phyloP scores from a whole-genome alignment of 1,140 invertebrate genomes.

The Galleria mellonella region DNA sequence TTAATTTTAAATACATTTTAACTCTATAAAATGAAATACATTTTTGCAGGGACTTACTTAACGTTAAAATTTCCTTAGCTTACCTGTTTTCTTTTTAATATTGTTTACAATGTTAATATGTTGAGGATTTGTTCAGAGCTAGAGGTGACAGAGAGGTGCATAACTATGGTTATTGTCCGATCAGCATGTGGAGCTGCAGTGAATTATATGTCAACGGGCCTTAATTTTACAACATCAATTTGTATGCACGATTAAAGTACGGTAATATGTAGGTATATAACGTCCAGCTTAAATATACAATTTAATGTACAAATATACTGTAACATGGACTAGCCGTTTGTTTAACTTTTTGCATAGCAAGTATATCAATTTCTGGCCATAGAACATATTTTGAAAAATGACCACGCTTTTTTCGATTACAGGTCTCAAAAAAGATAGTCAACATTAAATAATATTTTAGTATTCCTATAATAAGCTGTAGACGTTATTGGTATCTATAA shows the following conservation, averaged over 20 bases:
- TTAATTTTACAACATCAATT: constrained; percentile 3
- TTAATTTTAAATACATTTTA: constrained; percentile 31
- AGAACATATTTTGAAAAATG: too few relatives aligned
- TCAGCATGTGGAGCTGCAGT: background rate
- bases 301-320: too few relatives aligned
- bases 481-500: constrained; percentile 5
- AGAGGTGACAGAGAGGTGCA: constrained; percentile 31
- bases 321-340: too few relatives aligned
- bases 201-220: background rate
- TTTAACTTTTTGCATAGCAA: too few relatives aligned
- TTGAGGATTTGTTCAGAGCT: constrained; percentile 22
- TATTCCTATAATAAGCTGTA: constrained; percentile 8
- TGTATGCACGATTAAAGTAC: background rate
- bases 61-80: constrained; percentile 45
- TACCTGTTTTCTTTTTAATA: constrained; percentile 61
- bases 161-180: constrained; percentile 6
- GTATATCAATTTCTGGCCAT: too few relatives aligned
- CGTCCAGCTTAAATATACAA: background rate
- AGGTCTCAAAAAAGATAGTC: background rate
- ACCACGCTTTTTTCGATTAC: too few relatives aligned
- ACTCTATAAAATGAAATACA: constrained; percentile 68
- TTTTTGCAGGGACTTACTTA: constrained; percentile 55
- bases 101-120: constrained; percentile 15
- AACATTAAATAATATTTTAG: constrained; percentile 6
- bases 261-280: background rate